Percentiles rank a stretch among this genome's conserved stretches.
Conservation (phyloP, 1,140 invertebrate genomes). For the Heterodera schachtii region DNA sequence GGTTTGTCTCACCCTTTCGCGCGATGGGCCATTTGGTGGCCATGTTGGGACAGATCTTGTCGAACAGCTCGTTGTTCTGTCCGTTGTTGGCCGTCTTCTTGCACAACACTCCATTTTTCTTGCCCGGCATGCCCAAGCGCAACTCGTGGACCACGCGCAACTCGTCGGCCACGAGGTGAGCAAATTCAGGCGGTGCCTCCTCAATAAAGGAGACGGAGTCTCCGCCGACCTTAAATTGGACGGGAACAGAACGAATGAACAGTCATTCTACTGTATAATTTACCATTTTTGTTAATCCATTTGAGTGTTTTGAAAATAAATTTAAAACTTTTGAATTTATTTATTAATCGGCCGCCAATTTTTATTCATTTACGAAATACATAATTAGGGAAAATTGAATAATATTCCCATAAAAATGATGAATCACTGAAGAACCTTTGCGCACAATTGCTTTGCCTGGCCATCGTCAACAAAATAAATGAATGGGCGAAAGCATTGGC, state of each 20-base stretch:
- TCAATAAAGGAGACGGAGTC: background rate
- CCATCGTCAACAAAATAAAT: background rate
- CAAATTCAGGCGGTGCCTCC: background rate
- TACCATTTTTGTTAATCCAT: too few species aligned
- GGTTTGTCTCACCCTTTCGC: background rate
- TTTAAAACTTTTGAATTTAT: too few species aligned
- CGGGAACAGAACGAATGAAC: too few species aligned
- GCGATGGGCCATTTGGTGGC: background rate
- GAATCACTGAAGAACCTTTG: background rate
- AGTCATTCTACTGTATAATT: too few species aligned
- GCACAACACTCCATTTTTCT: background rate
- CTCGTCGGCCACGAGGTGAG: background rate
- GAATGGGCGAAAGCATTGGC: background rate
- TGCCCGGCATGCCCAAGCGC: background rate
- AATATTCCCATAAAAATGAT: background rate
- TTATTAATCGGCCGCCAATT: too few species aligned
- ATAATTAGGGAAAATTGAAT: background rate
- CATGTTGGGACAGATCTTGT: background rate
- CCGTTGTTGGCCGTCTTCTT: background rate
- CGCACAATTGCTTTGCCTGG: background rate
- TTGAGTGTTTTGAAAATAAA: too few species aligned
- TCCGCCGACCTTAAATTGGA: background rate
- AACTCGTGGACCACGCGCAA: background rate
- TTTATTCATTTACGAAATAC: too few species aligned
- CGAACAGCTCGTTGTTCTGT: background rate